Base-by-base conservation (phyloP, 2,113 vertebrate species). In the Ceyx cyanopectus region DNA sequence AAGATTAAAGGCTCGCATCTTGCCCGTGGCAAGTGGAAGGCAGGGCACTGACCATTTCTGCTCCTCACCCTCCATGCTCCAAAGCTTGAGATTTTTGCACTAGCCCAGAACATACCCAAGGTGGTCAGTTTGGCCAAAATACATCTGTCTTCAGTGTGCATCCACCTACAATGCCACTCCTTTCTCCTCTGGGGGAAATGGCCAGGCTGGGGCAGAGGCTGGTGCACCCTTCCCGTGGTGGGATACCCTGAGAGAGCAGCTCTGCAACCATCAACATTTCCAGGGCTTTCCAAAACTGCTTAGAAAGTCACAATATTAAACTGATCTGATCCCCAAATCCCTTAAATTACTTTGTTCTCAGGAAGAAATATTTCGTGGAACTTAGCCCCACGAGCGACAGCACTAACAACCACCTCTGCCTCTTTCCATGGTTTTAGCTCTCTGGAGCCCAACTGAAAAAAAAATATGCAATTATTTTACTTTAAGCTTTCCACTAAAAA, bases 371-470 rank as follows among this genome's bases (percentile, higher is more conserved):
- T 58, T 62, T 4, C 7, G 17, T 82, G 75, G 69, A 75, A 43
- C 1, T 1, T 30, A n/a, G 57, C 54, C 6, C 40, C 81, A 51
- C 46, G 26, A 89, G 60, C 30, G 32, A 22, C 62, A 22, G 74
- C 41, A 26, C 37, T 46, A 50, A 69, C 58, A 48, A 21, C 37
- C 54, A 48, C 80, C n/a, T n/a, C 29, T 78, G 70, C 34, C 66
- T 89, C 73, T 63, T 81, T 65, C 81, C 56, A 18, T 6, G 21
- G 63, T 12, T 43, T 72, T 13, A 48, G 76, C 26, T 83, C 61
- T 90, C 80, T 70, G 67, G 80, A 86, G 68, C 48, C 90, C 40
- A 24, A 70, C 77, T 30, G 58, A 51, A 87, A 94, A 94, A 62
- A 60, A 88, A 93, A 92, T n/a, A n/a, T n/a, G n/a, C n/a, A n/a